Conservation (phyloP, 2,797 vertebrate genomes). For the Telmatherina bonti region DNA sequence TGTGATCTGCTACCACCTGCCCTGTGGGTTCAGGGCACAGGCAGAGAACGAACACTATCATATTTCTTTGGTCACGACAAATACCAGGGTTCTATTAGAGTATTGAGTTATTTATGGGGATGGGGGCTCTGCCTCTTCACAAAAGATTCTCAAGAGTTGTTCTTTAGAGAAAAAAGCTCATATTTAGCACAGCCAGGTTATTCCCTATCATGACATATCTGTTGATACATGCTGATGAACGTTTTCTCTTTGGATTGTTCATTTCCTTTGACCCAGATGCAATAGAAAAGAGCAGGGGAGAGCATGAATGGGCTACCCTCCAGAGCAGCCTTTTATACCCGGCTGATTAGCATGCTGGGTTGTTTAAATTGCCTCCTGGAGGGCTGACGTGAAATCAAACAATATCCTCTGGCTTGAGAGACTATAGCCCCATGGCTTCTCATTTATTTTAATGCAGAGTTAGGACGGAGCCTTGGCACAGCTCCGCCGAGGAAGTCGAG, state of each 20-base stretch:
- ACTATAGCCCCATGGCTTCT: constrained; percentile 76
- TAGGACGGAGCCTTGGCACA: constrained; percentile 70
- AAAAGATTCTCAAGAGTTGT: constrained; percentile 54
- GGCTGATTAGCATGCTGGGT: constrained; percentile 82
- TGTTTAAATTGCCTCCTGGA: constrained; percentile 83
- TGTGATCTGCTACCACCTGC: constrained; percentile 85
- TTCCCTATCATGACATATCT: constrained; percentile 30
- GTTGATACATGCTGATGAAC: constrained; percentile 46
- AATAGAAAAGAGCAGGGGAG: constrained; percentile 24
- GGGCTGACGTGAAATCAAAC: constrained; percentile 81
- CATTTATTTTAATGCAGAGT: constrained; percentile 84
- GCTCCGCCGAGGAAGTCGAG: constrained; percentile 69
- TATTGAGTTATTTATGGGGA: constrained; percentile 79
- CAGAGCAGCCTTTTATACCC: constrained; percentile 72
- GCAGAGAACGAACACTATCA: constrained; percentile 85
- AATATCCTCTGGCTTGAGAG: constrained; percentile 81
- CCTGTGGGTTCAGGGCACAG: constrained; percentile 80
- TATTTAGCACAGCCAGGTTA: constrained; percentile 17
- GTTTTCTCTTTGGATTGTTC: constrained; percentile 50
- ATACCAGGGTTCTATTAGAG: constrained; percentile 75
- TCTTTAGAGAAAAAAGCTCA: background rate
- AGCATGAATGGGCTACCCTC: constrained; percentile 58
- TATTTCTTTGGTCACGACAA: constrained; percentile 80
- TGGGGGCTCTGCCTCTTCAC: constrained; percentile 38
- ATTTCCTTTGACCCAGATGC: constrained; percentile 58